phyloP scores from a whole-genome alignment of 2,888 invertebrate genomes.

The Acronicta aceris region DNA sequence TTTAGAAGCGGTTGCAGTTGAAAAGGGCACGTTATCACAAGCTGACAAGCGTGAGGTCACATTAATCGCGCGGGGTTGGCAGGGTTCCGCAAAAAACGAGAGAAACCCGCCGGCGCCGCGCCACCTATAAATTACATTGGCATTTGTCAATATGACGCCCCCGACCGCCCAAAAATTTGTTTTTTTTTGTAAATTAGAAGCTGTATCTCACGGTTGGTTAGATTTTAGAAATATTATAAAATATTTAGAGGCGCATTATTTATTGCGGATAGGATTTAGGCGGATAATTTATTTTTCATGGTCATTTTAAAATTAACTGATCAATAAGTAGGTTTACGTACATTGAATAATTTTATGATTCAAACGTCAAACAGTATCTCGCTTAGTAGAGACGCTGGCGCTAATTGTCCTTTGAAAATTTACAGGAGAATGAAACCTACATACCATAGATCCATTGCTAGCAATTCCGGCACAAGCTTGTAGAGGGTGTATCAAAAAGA shows the following conservation, averaged over 20 bases:
- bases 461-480: too few relatives aligned
- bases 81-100: conserved; percentile 62
- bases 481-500: too few relatives aligned
- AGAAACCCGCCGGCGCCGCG: conserved; percentile 68
- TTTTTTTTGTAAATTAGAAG: conserved; percentile 35
- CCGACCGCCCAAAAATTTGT: conserved; percentile 62
- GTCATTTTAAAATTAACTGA: too few relatives aligned
- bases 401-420: too few relatives aligned
- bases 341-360: too few relatives aligned
- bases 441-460: too few relatives aligned
- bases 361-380: too few relatives aligned
- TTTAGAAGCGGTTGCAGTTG: conserved; percentile 51
- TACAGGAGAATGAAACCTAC: too few relatives aligned
- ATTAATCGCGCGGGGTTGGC: conserved; percentile 52
- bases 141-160: conserved; percentile 82
- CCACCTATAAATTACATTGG: conserved; percentile 82
- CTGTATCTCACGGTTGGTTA: conserved; percentile 47
- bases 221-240: conserved; percentile 19
- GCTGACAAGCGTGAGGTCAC: conserved; percentile 59
- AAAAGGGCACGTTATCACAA: conserved; percentile 56
- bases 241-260: background rate
- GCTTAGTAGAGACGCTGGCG: too few relatives aligned
- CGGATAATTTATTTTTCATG: background rate
- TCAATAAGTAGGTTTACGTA: too few relatives aligned
- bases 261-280: too few relatives aligned